Evolutionary conservation across 2,113 vertebrate species (phyloP).

Genomic region (Sylvietta virens): DNA sequence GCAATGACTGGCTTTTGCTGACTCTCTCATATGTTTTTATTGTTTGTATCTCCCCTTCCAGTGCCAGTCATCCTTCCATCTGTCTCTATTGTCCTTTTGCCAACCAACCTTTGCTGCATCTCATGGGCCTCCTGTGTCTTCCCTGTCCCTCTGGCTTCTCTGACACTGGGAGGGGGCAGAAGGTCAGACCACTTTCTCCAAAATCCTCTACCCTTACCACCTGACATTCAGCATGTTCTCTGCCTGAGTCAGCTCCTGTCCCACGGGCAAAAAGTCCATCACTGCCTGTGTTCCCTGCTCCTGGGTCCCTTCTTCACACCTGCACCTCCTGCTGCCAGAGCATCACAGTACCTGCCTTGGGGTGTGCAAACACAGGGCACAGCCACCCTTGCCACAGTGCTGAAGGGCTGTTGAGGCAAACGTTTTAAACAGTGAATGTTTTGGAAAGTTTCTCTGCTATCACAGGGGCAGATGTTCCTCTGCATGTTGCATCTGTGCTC

Average conservation of each 20-base stretch:
- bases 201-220: background rate
- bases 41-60: background rate
- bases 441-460: background rate
- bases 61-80: background rate
- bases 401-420: background rate
- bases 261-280: no score
- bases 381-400: rapidly evolving
- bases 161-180: background rate
- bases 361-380: background rate
- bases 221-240: background rate
- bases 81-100: background rate
- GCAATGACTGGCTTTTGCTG: background rate
- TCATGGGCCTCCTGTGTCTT: background rate
- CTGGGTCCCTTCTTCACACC: background rate
- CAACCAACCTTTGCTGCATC: background rate
- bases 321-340: background rate
- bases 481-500: background rate
- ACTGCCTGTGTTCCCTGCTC: background rate
- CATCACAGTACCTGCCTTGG: rapidly evolving
- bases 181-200: background rate
- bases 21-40: background rate
- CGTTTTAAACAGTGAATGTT: background rate
- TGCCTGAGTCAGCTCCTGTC: background rate
- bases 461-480: background rate
- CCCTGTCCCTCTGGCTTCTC: background rate